Evolutionary conservation across 2,888 invertebrate genomes (phyloP).

Genomic region (Platycheirus albimanus): DNA sequence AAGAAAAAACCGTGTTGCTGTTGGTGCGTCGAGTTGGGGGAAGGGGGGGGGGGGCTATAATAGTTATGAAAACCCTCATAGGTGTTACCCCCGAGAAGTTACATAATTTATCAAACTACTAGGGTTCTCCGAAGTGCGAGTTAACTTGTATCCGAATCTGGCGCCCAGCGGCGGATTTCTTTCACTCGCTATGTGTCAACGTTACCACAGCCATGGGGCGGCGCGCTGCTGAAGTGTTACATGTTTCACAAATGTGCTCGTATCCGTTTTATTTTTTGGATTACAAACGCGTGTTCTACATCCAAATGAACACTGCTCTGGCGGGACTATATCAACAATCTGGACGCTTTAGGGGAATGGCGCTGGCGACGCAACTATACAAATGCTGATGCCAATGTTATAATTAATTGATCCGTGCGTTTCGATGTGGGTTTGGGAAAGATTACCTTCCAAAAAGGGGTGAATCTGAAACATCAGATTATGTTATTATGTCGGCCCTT

Average conservation of each 20-base stretch:
- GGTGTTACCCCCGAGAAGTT: conserved; percentile 20
- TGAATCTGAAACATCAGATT: conserved; percentile 56
- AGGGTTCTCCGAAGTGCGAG: neutral
- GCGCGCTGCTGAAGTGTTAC: neutral
- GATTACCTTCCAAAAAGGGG: neutral
- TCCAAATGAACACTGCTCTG: conserved; percentile 36
- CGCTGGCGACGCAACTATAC: conserved; percentile 17
- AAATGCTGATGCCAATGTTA: conserved; percentile 4
- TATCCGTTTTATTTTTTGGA: conserved; percentile 12
- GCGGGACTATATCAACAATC: conserved; percentile 50
- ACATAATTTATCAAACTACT: conserved; percentile 50
- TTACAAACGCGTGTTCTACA: conserved; percentile 39
- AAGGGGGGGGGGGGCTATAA: neutral
- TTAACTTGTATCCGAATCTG: conserved; percentile 17
- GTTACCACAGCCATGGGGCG: neutral
- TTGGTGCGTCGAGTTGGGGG: too few relatives aligned
- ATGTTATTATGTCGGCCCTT: conserved; percentile 47
- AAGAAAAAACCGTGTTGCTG: neutral
- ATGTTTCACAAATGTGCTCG: neutral
- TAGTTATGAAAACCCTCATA: conserved; percentile 1
- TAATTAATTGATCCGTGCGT: conserved; percentile 56
- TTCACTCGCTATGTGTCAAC: neutral
- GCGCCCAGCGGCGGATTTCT: conserved; percentile 34
- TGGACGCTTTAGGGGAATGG: neutral
- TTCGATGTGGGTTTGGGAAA: neutral